A percentile compares a stretch with the other conserved stretches of the same genome.
These are phyloP conservation scores for Elephas maximus DNA, from an alignment of 2,113 vertebrate species.

Conservation along the genomic window DNA sequence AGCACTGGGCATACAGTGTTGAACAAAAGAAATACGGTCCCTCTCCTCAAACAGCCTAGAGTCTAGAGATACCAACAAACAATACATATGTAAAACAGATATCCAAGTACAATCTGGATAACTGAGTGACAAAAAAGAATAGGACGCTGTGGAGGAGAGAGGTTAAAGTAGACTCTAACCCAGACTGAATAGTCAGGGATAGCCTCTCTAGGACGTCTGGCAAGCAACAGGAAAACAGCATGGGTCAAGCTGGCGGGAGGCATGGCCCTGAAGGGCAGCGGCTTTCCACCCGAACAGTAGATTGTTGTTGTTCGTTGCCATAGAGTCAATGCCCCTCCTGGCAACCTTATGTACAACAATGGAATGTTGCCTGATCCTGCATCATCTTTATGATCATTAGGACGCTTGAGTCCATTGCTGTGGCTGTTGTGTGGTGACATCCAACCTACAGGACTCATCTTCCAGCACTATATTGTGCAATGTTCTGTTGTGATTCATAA, in stretches of 20 bases:
- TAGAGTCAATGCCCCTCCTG: not conserved
- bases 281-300: not conserved
- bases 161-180: accelerated
- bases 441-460: not conserved
- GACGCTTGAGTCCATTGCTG: not conserved
- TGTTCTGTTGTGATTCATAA: not conserved
- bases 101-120: not conserved
- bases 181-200: not conserved
- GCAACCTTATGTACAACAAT: not conserved
- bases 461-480: not conserved
- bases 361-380: not conserved
- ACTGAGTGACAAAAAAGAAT: not conserved
- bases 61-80: not conserved
- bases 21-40: not conserved
- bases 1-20: accelerated
- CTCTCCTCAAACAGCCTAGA: not conserved
- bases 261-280: accelerated
- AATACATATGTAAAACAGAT: not conserved
- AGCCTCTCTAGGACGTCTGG: accelerated
- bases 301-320: not conserved
- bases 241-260: accelerated
- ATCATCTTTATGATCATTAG: not conserved
- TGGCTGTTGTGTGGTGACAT: not conserved
- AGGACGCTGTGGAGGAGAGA: accelerated
- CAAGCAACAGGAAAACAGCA: not conserved